Evolutionary conservation across 2,797 vertebrate genomes (phyloP), one percentile per base, ranked within the genome.

Genomic region (Pangasius krempfi): DNA sequence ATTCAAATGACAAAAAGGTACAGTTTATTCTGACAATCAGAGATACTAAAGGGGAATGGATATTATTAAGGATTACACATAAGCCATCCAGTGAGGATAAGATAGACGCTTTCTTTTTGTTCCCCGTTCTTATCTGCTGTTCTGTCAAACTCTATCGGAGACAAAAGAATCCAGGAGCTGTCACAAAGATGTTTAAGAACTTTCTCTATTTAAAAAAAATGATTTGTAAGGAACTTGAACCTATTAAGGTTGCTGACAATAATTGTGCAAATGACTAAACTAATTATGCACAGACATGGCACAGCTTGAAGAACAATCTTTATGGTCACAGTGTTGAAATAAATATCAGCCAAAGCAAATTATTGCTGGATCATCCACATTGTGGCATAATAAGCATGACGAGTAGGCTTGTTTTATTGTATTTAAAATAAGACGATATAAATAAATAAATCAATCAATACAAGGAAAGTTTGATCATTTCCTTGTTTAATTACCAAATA

Each of bases 21-120:
- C 92, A 92, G 94, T 96, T 96, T 95, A 96, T 93, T 93, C 93
- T 94, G 94, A 94, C 95, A 96, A 93, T 95, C 94, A 94, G 91
- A 91, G 86, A 82, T 84, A 90, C 89, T 93, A 93, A 93, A 93
- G 94, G 64, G 89, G 89, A 91, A 95, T 93, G 92, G 93, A 94
- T 95, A 93, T 95, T 95, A 96, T 96, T 95, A 95, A 89, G 93
- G 92, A 92, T 91, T 86, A 88, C 91, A 88, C 86, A 89, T 88
- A 87, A 92, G 92, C 92, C 58, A 89, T 90, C 93, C 85, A 78
- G 82, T 52, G 60, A 87, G 82, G 89, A 88, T 89, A 91, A 94
- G 94, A 93, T 82, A 90, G 91, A 93, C 89, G 84, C 7, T 91
- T 92, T 92, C 80, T 84, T 89, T 90, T 89, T 89, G 84, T 90